Evolutionary conservation across 2,113 vertebrate genomes (phyloP).

Genomic region (Bambusicola thoracicus): DNA sequence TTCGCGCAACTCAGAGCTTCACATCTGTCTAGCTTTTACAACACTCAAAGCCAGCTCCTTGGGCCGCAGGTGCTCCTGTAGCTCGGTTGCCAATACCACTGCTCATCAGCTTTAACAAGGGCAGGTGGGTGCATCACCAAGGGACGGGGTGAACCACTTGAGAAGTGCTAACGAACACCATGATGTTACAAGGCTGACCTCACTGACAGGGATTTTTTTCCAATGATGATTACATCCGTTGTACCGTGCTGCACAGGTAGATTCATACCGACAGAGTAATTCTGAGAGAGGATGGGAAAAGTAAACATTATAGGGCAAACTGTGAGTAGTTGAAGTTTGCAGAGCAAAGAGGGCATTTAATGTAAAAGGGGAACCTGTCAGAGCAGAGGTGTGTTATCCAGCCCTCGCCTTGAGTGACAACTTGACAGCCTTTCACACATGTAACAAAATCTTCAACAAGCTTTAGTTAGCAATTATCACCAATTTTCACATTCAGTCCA

Average conservation of each 20-base stretch:
- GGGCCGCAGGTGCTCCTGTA: background rate
- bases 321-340: background rate
- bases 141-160: accelerated
- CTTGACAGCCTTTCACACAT: slow-evolving; percentile 21
- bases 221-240: background rate
- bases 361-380: background rate
- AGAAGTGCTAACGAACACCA: background rate
- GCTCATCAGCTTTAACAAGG: background rate
- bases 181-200: background rate
- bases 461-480: slow-evolving; percentile 50
- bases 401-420: slow-evolving; percentile 8
- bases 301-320: slow-evolving; percentile 2
- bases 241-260: background rate
- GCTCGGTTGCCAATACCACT: background rate
- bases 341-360: background rate
- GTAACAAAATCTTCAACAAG: slow-evolving; percentile 18
- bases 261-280: background rate
- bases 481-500: slow-evolving; percentile 52
- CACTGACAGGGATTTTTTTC: background rate
- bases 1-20: background rate
- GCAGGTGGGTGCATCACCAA: background rate
- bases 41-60: background rate
- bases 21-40: background rate
- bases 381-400: background rate
- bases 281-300: background rate